Percentiles rank a stretch among this genome's conserved stretches.
Conservation (phyloP, 2,113 vertebrate genomes). For the Perca fluviatilis region DNA sequence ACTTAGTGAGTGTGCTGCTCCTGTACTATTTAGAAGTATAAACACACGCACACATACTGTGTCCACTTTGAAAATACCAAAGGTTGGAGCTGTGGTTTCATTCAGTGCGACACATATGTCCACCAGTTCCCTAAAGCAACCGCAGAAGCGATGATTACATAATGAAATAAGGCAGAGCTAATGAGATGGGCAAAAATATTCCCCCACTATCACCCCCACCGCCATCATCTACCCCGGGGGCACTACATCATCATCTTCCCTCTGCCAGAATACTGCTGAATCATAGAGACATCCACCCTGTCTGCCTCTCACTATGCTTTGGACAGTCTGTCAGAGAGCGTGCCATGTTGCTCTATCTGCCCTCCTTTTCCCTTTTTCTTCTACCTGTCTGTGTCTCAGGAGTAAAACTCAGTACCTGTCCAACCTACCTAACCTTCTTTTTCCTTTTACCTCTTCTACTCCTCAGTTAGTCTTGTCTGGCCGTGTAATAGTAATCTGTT, state of each 20-base stretch:
- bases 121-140: conserved; percentile 28
- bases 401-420: conserved; percentile 14
- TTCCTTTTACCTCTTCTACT: not conserved
- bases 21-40: conserved; percentile 21
- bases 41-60: conserved; percentile 22
- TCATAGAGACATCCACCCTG: conserved; percentile 65
- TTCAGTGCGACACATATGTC: conserved; percentile 35
- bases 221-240: conserved; percentile 37
- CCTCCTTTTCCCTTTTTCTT: conserved; percentile 8
- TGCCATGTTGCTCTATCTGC: conserved; percentile 44
- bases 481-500: conserved; percentile 19
- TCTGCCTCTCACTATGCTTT: conserved; percentile 67
- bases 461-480: not conserved
- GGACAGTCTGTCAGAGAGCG: conserved; percentile 61
- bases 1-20: conserved; percentile 9
- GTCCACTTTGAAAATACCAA: conserved; percentile 23
- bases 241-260: conserved; percentile 65
- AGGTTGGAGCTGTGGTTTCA: conserved; percentile 9
- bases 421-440: not conserved
- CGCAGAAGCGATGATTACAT: conserved; percentile 61
- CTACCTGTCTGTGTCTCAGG: conserved; percentile 47
- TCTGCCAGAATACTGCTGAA: conserved; percentile 74
- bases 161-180: conserved; percentile 77
- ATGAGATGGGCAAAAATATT: conserved; percentile 75
- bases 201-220: conserved; percentile 25